Percentiles rank a stretch among this genome's conserved stretches.
These are phyloP conservation scores for Scaptomyza polygonia DNA, from an alignment of 2,888 invertebrate genomes.

Conservation along the genomic window DNA sequence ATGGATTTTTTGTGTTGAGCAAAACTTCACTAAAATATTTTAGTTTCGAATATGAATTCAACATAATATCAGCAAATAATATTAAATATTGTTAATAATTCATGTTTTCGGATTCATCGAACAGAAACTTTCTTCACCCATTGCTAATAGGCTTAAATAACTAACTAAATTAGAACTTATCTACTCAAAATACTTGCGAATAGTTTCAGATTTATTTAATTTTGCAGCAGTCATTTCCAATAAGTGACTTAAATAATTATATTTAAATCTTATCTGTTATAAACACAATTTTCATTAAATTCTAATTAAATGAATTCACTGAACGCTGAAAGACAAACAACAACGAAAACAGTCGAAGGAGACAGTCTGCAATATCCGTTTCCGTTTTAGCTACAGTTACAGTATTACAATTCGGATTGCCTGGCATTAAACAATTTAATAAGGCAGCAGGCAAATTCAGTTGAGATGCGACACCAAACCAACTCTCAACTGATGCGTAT, in stretches of 20 bases:
- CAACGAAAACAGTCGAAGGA: constrained; percentile 10
- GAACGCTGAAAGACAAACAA: constrained; percentile 48
- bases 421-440: constrained; percentile 75
- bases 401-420: constrained; percentile 68
- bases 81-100: no score
- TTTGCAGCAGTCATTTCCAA: neutral
- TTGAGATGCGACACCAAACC: constrained; percentile 35
- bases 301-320: constrained; percentile 65
- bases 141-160: no score
- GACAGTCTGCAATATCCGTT: constrained; percentile 69
- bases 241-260: neutral
- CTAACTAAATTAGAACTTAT: neutral
- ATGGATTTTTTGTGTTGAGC: neutral
- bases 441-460: constrained; percentile 63
- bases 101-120: no score
- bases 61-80: no score
- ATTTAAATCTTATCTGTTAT: neutral
- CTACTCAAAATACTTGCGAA: neutral
- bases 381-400: constrained; percentile 48
- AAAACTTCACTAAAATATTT: no score
- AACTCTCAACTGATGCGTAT: constrained; percentile 26
- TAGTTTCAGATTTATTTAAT: neutral
- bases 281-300: constrained; percentile 51
- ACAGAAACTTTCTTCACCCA: no score
- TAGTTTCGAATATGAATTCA: no score